These are phyloP conservation scores for Loripinus fragilis DNA, from an alignment of 2,888 invertebrate species.

Conservation along the genomic window DNA sequence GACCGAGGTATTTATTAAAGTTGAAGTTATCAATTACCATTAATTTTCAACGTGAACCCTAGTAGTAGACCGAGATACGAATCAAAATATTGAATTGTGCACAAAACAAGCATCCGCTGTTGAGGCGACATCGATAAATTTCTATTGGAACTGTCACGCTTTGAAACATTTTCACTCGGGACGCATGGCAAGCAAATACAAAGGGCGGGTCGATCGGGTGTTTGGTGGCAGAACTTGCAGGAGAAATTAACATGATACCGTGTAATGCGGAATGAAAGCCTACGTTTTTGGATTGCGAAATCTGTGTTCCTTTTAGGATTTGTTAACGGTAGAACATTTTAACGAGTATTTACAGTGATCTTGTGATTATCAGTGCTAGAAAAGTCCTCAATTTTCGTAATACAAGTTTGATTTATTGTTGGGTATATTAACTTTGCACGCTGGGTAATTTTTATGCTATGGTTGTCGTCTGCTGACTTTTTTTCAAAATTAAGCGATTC, in stretches of 20 bases:
- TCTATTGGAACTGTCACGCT: conserved; percentile 10
- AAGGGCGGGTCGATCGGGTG: not conserved
- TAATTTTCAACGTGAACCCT: not conserved
- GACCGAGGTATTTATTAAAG: not conserved
- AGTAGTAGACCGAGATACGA: not conserved
- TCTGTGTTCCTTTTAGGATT: not conserved
- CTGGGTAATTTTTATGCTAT: too few species aligned
- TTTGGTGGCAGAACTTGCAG: not conserved
- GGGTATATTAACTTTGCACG: too few species aligned
- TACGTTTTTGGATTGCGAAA: not conserved
- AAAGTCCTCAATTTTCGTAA: too few species aligned
- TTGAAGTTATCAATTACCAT: not conserved
- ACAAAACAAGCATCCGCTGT: not conserved
- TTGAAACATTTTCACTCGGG: not conserved
- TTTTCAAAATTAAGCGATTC: too few species aligned
- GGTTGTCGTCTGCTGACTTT: too few species aligned
- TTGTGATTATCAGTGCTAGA: not conserved
- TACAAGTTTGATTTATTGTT: too few species aligned
- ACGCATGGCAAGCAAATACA: not conserved
- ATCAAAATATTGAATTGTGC: conserved; percentile 1
- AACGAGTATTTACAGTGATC: not conserved
- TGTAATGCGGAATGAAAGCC: not conserved
- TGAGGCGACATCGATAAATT: not conserved
- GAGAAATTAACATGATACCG: not conserved
- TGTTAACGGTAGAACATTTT: not conserved